These are phyloP conservation scores for Urocolius indicus DNA, from an alignment of 2,113 vertebrate species.

Conservation along the genomic window DNA sequence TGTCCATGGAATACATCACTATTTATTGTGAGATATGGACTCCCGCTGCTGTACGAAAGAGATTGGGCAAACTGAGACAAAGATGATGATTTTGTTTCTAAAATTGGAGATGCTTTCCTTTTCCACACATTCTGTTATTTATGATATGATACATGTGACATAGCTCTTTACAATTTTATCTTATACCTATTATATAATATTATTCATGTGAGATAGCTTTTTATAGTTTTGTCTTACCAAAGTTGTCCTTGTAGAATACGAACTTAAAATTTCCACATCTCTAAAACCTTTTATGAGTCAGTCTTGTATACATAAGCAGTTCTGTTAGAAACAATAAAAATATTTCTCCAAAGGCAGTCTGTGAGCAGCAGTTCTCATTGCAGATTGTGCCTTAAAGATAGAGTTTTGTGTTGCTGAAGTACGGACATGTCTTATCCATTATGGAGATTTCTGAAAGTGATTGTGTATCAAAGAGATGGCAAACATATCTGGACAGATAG, in stretches of 20 bases:
- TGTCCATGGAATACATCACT: neutral
- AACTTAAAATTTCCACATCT: neutral
- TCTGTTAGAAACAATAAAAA: neutral
- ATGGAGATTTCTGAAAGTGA: neutral
- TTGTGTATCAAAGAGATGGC: neutral
- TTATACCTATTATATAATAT: too few species aligned
- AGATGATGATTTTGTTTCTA: conserved; percentile 31
- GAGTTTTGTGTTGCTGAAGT: neutral
- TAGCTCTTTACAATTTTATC: neutral
- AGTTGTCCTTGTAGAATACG: neutral
- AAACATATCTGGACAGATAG: neutral
- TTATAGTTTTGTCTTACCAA: neutral
- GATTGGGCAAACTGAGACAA: neutral
- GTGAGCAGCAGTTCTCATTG: fast-evolving
- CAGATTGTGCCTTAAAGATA: neutral
- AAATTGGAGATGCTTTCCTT: conserved; percentile 18
- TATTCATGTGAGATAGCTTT: neutral
- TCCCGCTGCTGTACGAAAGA: conserved; percentile 18
- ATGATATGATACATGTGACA: neutral
- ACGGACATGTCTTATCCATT: neutral
- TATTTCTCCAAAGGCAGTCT: neutral
- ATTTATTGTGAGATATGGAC: conserved; percentile 25
- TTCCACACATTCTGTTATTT: neutral
- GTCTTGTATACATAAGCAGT: neutral
- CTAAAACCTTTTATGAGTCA: neutral